Percentiles rank a stretch among this genome's conserved stretches.
These are phyloP conservation scores for Mus pahari DNA, from an alignment of 2,113 vertebrate species.

Conservation along the genomic window DNA sequence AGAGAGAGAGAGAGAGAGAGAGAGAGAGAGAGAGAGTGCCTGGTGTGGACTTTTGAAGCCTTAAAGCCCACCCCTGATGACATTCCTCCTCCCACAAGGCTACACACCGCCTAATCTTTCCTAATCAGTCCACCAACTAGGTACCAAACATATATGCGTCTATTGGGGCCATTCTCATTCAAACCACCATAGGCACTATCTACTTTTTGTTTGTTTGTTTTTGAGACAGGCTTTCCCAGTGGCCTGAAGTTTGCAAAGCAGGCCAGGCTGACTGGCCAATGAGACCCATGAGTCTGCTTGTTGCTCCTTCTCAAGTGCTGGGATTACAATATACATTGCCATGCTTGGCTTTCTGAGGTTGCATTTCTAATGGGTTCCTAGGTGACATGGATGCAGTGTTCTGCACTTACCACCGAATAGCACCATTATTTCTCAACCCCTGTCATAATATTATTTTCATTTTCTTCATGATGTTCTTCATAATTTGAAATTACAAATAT, in stretches of 20 bases:
- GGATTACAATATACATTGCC: neutral
- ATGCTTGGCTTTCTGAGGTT: neutral
- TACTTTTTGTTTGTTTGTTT: neutral
- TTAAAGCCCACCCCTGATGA: neutral
- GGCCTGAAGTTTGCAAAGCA: neutral
- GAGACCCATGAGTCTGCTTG: neutral
- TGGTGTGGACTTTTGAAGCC: neutral
- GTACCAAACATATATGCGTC: neutral
- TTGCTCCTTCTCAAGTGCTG: neutral
- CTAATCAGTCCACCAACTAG: neutral
- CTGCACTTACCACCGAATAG: neutral
- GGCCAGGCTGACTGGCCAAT: neutral
- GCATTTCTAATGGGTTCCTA: neutral
- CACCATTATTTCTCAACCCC: neutral
- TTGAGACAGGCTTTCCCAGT: neutral
- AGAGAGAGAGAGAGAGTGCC: no score
- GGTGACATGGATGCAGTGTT: neutral
- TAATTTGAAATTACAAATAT: neutral
- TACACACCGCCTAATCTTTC: neutral
- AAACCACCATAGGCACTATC: neutral
- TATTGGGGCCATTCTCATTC: neutral
- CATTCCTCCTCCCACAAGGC: neutral
- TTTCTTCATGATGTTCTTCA: neutral
- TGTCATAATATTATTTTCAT: neutral
- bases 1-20: no score